Base-by-base conservation (phyloP, 2,113 vertebrate species). In the Platichthys flesus region DNA sequence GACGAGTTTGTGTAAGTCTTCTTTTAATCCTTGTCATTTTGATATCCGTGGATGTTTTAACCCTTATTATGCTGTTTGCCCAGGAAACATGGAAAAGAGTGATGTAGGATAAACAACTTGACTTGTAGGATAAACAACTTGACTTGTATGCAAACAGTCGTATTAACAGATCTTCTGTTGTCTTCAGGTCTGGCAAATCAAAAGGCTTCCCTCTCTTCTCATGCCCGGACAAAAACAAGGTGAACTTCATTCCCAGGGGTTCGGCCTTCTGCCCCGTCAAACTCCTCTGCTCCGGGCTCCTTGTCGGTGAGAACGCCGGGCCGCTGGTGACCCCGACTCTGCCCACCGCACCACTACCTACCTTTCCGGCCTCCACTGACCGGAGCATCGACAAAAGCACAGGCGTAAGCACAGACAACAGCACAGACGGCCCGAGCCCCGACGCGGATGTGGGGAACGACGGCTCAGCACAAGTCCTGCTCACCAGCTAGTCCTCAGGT, bases 151-250 rank as follows among this genome's bases (percentile, higher is more conserved):
- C 47, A n/a, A 42, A 28, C 20, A 37, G 9, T 31, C 4, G 6
- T 37, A 37, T 37, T 37, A 21, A 62, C 57, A 3, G 42, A 86
- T 4, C 21, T 62, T 88, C 76, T 89, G 71, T 80, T 60, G 0
- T 94, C 31, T 83, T 45, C 89, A 98, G 96, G 93, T 96, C 97
- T 86, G 96, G 95, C 75, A 94, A 95, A 90, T 96, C 96, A 86
- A 89, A 95, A 95, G 96, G 96, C 90, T 93, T 96, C 93, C 96
- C 97, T 85, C 95, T 97, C 90, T 97, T 98, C 95, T 98, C 97
- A 78, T 98, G 97, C 84, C 97, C 97, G 73, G 97, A 98, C 95
- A 98, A 97, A 96, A 98, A 98, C 95, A 98, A 98, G 92, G 97
- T 98, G 94, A 98, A 98, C 95, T 98, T 98, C 94, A 96, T 96